Conservation (phyloP, 2,888 invertebrate species). For the Hydroisotoma schaefferi region DNA sequence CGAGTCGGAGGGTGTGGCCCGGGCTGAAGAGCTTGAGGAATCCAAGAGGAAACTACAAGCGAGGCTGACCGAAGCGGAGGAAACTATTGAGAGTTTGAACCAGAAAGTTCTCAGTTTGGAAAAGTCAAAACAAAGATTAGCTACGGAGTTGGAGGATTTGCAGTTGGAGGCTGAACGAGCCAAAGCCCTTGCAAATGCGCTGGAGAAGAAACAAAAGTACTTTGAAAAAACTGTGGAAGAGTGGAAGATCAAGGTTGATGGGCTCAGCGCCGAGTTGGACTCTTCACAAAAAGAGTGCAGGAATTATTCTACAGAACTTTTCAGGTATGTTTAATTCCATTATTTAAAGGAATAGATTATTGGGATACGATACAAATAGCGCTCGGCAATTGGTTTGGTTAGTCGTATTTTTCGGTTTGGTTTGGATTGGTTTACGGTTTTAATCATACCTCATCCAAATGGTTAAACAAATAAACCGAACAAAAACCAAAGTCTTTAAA, state of each 20-base stretch:
- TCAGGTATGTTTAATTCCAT: too few species aligned
- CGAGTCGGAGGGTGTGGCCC: slow-evolving; percentile 71
- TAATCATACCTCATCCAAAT: too few species aligned
- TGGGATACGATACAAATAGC: too few species aligned
- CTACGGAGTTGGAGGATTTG: slow-evolving; percentile 95
- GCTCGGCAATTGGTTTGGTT: too few species aligned
- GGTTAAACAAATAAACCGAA: too few species aligned
- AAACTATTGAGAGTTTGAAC: slow-evolving; percentile 95
- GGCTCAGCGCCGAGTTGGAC: slow-evolving; percentile 94
- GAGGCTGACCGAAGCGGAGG: slow-evolving; percentile 94
- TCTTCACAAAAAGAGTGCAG: slow-evolving; percentile 99
- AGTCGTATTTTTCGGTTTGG: too few species aligned
- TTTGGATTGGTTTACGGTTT: too few species aligned
- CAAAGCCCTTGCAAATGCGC: slow-evolving; percentile 88
- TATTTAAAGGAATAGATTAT: too few species aligned
- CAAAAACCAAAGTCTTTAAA: too few species aligned
- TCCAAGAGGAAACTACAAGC: slow-evolving; percentile 87
- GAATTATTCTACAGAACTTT: slow-evolving; percentile 98
- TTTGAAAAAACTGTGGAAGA: slow-evolving; percentile 99
- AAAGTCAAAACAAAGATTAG: slow-evolving; percentile 95
- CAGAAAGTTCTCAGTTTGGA: slow-evolving; percentile 95
- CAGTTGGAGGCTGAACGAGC: slow-evolving; percentile 97
- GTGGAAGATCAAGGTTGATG: slow-evolving; percentile 99
- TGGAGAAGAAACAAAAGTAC: slow-evolving; percentile 99
- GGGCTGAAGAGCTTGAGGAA: slow-evolving; percentile 89